Evolutionary conservation across 2,888 invertebrate species (phyloP), one percentile per base, ranked within the genome.

Genomic region (Sphecodes monilicornis): DNA sequence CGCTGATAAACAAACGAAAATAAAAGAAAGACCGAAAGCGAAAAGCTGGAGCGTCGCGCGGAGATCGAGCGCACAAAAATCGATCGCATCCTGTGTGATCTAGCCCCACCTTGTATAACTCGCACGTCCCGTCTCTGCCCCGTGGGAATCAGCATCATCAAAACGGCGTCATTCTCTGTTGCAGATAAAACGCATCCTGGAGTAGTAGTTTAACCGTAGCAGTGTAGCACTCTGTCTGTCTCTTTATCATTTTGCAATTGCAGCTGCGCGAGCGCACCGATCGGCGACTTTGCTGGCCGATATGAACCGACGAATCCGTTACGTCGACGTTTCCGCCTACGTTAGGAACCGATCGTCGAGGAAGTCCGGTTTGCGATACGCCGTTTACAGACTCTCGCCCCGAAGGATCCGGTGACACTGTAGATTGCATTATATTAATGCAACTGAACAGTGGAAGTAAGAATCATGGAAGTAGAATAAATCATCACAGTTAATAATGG

Each of bases 121-220:
- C 73, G 43, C 39, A n/a, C 70, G 76, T 54, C 46, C 46, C 75
- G 50, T 71, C 75, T 41, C 57, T 16, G n/a, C n/a, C 32, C 71
- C 82, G 74, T 78, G 73, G 71, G 83, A 66, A 66, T 36, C 64
- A 22, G 85, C 85, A 85, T 82, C 82, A 64, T 76, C 66, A 76
- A 69, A 88, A 57, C 80, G 85, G 79, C 88, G 82, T 89, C 82
- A 86, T 90, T 92, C 86, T 92, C 86, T 93, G 88, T 94, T 94
- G 50, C 93, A 94, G 94, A 91, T 91, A 93, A 93, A 85, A 91
- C 90, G 77, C 91, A 93, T 87, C 91, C 92, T 66, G 94, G 93
- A 81, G 92, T 94, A 86, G 90, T 93, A 90, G 94, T 94, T 88
- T 94, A 91, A 90, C 87, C 84, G 90, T 90, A 89, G 90, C 87